Evolutionary conservation across 2,888 invertebrate species (phyloP), one percentile per base, ranked within the genome.

Genomic region (Timandra comae): DNA sequence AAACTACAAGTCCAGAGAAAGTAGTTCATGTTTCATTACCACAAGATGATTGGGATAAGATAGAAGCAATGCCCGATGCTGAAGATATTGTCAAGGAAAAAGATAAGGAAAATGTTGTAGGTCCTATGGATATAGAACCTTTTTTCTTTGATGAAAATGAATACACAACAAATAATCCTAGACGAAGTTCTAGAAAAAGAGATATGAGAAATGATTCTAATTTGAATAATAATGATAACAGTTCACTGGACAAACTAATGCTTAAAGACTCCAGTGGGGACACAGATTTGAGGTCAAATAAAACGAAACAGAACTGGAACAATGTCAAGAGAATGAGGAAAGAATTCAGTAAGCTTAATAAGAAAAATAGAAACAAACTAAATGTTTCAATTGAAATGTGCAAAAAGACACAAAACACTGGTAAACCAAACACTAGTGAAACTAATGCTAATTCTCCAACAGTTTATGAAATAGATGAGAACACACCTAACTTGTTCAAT

Each of bases 301-400:
- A 67, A 42, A 27, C 42, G 1, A 74, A 74, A 48, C 68, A 74
- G 45, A 73, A 66, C 38, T 85, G 81, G 82, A 73, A 61, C 40
- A 78, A 66, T 69, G 79, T 82, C 0, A 82, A 80, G 45, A 79
- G 55, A 58, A 84, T 84, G 82, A 75, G 71, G 52, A 80, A 77
- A 43, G 84, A 81, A 46, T 81, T 86, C 32, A 77, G 71, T 53
- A 84, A 77, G 49, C 49, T 78, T 24, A 76, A 74, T 37, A 79
- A 77, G 38, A 59, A 63, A 37, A 71, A 73, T 38, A 74, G 56
- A 49, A 81, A 59, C 41, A 86, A 85, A 63, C 46, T 86, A 5
- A 81, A 85, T 73, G 71, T 81, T 30, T 86, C 86, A 16, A 77
- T 82, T 48, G 80, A 85, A 63, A 76, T 74, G 72, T 70, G 64